Evolutionary conservation across 2,888 invertebrate species (phyloP).

Genomic region (Vanessa cardui): DNA sequence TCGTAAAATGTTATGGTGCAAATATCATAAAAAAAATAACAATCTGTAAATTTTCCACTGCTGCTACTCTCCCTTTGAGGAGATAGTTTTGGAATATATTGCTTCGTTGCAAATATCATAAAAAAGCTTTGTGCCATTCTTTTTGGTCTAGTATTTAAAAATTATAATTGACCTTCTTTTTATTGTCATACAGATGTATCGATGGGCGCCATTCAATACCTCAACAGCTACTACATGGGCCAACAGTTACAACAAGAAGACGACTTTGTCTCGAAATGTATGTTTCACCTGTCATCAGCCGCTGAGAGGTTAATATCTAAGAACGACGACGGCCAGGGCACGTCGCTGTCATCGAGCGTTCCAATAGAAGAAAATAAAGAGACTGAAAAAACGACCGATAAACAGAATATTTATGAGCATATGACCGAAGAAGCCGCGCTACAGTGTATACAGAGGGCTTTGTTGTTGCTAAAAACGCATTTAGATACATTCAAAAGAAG

Average conservation of each 20-base stretch:
- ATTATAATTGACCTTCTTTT: not conserved
- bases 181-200: constrained; percentile 87
- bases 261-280: constrained; percentile 96
- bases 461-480: constrained; percentile 94
- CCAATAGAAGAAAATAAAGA: constrained; percentile 54
- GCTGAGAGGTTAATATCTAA: constrained; percentile 86
- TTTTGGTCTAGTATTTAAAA: too few species aligned
- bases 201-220: constrained; percentile 96
- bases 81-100: too few species aligned
- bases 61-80: too few species aligned
- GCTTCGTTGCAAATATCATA: too few species aligned
- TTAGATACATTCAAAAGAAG: constrained; percentile 94
- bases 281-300: constrained; percentile 94
- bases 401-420: constrained; percentile 74
- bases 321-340: constrained; percentile 57
- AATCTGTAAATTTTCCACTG: too few species aligned
- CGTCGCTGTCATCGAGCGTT: constrained; percentile 45
- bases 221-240: constrained; percentile 97
- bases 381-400: constrained; percentile 63
- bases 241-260: constrained; percentile 95
- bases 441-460: constrained; percentile 94
- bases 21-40: too few species aligned
- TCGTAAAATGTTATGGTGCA: too few species aligned
- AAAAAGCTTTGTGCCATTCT: too few species aligned
- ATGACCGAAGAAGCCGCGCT: constrained; percentile 90